Conservation (phyloP, 2,113 vertebrate species). For the Periophthalmus modestus region DNA sequence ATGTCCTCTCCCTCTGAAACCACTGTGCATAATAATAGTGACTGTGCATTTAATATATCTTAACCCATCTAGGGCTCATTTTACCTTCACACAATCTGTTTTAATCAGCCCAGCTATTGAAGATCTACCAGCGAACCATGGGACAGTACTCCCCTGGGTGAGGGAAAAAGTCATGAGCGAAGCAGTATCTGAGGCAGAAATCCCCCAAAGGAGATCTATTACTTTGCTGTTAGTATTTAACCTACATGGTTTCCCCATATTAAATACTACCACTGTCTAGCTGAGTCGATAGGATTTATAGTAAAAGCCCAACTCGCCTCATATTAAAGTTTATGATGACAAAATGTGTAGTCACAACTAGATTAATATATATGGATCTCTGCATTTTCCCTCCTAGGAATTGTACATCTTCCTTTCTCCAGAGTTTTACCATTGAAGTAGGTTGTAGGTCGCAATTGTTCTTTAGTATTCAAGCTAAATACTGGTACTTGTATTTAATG, state of each 20-base stretch:
- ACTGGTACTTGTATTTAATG: too few relatives aligned
- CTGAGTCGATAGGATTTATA: conserved; percentile 5
- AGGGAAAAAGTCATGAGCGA: conserved; percentile 51
- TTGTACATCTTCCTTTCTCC: neutral
- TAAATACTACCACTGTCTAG: conserved; percentile 15
- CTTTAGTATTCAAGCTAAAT: too few relatives aligned
- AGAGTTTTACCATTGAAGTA: neutral
- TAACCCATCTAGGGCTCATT: conserved; percentile 46
- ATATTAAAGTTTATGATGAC: neutral
- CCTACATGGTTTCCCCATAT: conserved; percentile 14
- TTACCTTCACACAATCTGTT: conserved; percentile 68
- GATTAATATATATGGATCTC: neutral
- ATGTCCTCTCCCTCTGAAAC: conserved; percentile 10
- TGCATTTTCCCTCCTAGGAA: neutral
- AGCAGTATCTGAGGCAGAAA: conserved; percentile 37
- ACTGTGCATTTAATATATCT: conserved; percentile 30
- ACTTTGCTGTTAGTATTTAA: conserved; percentile 24
- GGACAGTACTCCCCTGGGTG: conserved; percentile 41
- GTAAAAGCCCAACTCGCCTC: neutral
- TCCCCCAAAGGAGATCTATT: conserved; percentile 26
- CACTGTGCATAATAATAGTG: conserved; percentile 33
- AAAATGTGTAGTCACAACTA: neutral
- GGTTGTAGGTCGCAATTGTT: too few relatives aligned
- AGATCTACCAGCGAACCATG: conserved; percentile 26
- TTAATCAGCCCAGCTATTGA: conserved; percentile 50